Base-by-base conservation (phyloP, 2,888 invertebrate species). In the Phaedon cochleariae region DNA sequence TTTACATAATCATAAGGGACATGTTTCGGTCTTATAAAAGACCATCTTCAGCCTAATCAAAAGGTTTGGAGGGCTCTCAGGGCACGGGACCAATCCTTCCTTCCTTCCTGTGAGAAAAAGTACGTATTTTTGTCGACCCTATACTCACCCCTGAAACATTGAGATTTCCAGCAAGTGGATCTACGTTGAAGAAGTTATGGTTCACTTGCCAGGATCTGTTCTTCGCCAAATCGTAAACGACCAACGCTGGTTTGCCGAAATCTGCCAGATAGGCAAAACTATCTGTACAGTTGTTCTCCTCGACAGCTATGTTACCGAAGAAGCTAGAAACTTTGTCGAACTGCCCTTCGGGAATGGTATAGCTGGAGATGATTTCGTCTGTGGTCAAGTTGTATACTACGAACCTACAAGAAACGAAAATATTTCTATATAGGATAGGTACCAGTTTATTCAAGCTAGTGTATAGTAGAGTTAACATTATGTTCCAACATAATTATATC, bases 241-340 rank as follows among this genome's bases (percentile, higher is more conserved):
- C 87, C 0, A 93, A 77, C 0, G 88, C 92, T 0, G 92, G 87
- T 54, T 88, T 87, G 0, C 89, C 90, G 4, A 91, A 76, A 80
- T 93, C 94, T 0, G 87, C 91, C 0, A 90, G 84, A 75, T 94
- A 94, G 0, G 90, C 93, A 73, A 86, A 93, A 0, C 90, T 88
- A 66, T 92, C 88, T 45, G 70, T 87, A 72, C 94, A 94, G 69
- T 90, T 87, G 0, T 85, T 84, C 73, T 93, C 92, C 80, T 94
- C 94, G 0, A 93, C 87, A 0, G 90, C 92, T 51, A 94, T 89
- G 76, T 92, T 93, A 0, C 92, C 92, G 74, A 93, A 91, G 26
- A 90, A 85, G 0, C 92, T 92, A 6, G 89, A 88, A 65, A 89
- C 82, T 2, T 20, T 10, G 29, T 60, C 10, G 5, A 51, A 71